A percentile compares a stretch with the other conserved stretches of the same genome.
phyloP scores from a whole-genome alignment of 2,888 invertebrate genomes.

The Tenthredo scrophulariae region DNA sequence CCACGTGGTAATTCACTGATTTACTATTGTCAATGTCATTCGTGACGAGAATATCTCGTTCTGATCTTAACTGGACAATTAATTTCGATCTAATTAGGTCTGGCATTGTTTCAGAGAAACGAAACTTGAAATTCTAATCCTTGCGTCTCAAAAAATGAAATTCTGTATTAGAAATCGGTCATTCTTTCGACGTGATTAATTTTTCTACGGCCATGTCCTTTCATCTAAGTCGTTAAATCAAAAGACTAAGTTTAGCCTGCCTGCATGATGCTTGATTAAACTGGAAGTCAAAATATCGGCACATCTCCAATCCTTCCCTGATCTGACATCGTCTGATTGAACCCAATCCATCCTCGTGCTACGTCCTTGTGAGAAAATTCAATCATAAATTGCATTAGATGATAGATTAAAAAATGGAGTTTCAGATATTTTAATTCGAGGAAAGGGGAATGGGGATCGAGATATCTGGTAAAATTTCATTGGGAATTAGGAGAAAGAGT shows the following conservation, averaged over 20 bases:
- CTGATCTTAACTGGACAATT: not conserved
- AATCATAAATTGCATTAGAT: slow-evolving; percentile 1
- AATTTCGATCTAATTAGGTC: not conserved
- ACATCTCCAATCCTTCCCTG: not conserved
- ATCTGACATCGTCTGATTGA: not conserved
- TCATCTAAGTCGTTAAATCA: not conserved
- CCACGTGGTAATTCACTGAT: slow-evolving; percentile 1
- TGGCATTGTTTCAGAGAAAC: not conserved
- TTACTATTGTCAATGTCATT: not conserved
- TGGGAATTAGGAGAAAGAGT: not conserved
- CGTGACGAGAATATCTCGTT: not conserved
- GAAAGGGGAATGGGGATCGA: not conserved
- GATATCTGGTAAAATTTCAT: not conserved
- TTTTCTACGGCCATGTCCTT: not conserved
- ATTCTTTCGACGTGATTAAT: not conserved
- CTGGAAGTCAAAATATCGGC: not conserved
- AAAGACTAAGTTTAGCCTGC: not conserved
- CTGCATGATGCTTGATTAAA: slow-evolving; percentile 15
- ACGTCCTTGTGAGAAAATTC: not conserved
- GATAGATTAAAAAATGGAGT: not conserved
- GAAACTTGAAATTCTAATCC: not conserved
- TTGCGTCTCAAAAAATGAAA: not conserved
- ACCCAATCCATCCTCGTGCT: not conserved
- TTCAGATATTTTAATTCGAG: not conserved
- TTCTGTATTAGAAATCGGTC: not conserved